Conservation (phyloP, 2,888 invertebrate species). For the Eudasyphora cyanicolor region DNA sequence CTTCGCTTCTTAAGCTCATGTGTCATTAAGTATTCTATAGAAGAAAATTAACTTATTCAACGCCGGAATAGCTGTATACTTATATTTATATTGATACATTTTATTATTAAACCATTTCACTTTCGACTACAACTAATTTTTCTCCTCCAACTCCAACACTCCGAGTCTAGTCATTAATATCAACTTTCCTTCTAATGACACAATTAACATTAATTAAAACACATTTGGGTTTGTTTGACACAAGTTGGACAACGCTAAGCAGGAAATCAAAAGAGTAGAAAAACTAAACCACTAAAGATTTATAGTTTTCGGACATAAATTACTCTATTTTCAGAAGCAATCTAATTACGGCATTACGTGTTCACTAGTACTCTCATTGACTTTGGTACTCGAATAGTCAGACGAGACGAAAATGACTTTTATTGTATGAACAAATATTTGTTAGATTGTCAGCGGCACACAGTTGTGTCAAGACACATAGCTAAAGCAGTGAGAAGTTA, state of each 20-base stretch:
- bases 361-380: neutral
- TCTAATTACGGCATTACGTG: constrained; percentile 32
- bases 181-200: constrained; percentile 21
- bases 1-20: no score
- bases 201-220: constrained; percentile 40
- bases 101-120: no score
- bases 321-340: constrained; percentile 5
- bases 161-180: neutral
- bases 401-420: no score
- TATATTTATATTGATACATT: no score
- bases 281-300: constrained; percentile 5
- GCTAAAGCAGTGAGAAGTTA: no score
- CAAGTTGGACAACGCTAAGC: constrained; percentile 1
- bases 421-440: constrained; percentile 12
- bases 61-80: no score
- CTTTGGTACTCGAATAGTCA: no score
- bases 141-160: no score
- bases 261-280: neutral
- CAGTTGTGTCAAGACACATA: neutral
- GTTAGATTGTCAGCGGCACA: constrained; percentile 28
- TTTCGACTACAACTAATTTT: no score
- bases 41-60: no score
- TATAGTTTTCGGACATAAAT: constrained; percentile 13
- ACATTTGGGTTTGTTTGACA: neutral
- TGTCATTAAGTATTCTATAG: no score